phyloP scores from a whole-genome alignment of 2,113 vertebrate species.

The Mastomys coucha region DNA sequence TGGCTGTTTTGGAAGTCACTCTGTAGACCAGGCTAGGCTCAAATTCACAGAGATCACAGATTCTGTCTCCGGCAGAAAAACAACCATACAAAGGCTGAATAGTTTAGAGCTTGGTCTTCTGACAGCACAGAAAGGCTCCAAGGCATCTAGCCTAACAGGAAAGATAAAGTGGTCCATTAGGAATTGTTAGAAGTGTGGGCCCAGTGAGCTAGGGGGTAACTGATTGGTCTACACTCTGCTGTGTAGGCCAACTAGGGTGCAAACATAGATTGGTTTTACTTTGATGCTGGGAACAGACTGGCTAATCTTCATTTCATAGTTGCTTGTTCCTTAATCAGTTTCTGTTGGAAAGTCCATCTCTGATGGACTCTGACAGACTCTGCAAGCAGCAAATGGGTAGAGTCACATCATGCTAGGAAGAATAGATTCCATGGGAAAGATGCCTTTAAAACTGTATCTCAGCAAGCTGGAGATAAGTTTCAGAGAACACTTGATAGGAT shows the following conservation, averaged over 20 bases:
- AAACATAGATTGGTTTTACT: neutral
- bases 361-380: too few species aligned
- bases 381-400: neutral
- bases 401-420: neutral
- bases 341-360: neutral
- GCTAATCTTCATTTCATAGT: neutral
- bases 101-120: accelerated
- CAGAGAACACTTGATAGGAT: neutral
- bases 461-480: neutral
- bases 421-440: neutral
- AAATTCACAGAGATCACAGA: neutral
- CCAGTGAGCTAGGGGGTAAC: too few species aligned
- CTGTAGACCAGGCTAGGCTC: neutral
- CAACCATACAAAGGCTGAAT: neutral
- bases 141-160: neutral
- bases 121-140: accelerated
- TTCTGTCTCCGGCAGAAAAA: neutral
- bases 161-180: neutral
- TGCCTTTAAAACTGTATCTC: conserved; percentile 30
- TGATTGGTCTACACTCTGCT: too few species aligned
- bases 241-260: neutral
- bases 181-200: neutral
- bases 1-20: neutral
- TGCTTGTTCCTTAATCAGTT: neutral
- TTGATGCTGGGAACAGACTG: neutral